These are phyloP conservation scores for Calliopum simillimum DNA, from an alignment of 2,888 invertebrate genomes.

Conservation along the genomic window DNA sequence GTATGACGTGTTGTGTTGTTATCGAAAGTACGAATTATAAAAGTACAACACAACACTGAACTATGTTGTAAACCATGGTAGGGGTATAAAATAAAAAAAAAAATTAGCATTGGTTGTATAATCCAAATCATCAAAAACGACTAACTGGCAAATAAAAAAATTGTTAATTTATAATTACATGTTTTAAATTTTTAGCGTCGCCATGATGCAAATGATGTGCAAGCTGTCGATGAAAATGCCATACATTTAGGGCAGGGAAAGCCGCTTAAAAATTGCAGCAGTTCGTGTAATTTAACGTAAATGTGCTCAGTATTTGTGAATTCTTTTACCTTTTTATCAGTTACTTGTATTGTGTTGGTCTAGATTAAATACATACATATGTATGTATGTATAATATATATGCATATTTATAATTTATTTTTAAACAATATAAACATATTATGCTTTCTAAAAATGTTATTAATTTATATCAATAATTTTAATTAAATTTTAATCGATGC, in stretches of 20 bases:
- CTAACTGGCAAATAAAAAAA: no score
- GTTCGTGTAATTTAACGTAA: slow-evolving; percentile 70
- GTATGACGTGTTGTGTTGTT: no score
- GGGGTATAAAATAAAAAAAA: background rate
- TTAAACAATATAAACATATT: slow-evolving; percentile 5
- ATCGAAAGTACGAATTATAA: no score
- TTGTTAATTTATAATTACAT: no score
- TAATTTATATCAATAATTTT: background rate
- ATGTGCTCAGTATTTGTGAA: slow-evolving; percentile 12
- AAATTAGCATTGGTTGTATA: no score
- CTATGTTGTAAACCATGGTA: no score
- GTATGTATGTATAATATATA: slow-evolving; percentile 14
- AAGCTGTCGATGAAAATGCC: slow-evolving; percentile 73
- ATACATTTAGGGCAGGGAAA: slow-evolving; percentile 79
- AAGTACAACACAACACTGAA: no score
- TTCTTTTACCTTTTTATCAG: slow-evolving; percentile 14
- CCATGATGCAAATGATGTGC: no score
- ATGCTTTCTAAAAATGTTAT: background rate
- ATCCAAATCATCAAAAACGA: no score
- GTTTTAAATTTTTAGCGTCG: background rate
- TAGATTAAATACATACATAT: slow-evolving; percentile 4
- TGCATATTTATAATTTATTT: background rate
- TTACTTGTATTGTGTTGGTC: slow-evolving; percentile 20
- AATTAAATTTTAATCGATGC: background rate
- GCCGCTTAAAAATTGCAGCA: slow-evolving; percentile 74